Conservation (phyloP, 2,888 invertebrate genomes). For the Acrobasis suavella region DNA sequence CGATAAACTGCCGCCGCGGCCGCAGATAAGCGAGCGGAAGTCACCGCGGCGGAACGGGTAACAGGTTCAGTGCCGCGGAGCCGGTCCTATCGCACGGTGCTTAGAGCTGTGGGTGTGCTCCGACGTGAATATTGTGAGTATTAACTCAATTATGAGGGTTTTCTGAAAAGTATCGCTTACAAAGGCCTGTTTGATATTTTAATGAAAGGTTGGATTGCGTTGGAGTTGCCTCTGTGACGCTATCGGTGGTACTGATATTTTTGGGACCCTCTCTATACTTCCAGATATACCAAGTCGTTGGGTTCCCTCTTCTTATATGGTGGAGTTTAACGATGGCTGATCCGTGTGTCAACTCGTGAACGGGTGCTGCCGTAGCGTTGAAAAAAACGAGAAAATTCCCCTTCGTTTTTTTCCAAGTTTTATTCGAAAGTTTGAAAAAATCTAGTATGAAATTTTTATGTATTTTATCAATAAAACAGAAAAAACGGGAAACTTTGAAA, state of each 20-base stretch:
- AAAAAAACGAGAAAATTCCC: background rate
- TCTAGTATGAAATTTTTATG: no score
- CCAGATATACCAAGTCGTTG: no score
- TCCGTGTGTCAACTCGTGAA: no score
- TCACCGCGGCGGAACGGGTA: constrained; percentile 23
- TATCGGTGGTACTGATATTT: background rate
- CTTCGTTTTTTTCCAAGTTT: no score
- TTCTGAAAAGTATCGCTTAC: background rate
- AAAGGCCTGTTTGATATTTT: background rate
- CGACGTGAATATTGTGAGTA: no score
- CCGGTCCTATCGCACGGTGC: constrained; percentile 5
- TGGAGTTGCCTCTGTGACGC: background rate
- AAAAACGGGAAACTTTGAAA: no score
- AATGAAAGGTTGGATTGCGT: background rate
- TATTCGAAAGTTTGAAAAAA: no score
- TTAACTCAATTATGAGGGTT: background rate
- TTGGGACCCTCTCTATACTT: background rate
- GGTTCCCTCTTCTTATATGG: no score
- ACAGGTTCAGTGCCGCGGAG: constrained; percentile 11
- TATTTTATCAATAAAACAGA: no score
- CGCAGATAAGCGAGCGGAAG: constrained; percentile 24
- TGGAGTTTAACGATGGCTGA: no score
- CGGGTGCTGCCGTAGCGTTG: no score
- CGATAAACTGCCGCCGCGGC: constrained; percentile 5
- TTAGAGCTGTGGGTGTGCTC: background rate